Evolutionary conservation across 2,797 vertebrate genomes (phyloP).

Genomic region (Gallinago solitaria): DNA sequence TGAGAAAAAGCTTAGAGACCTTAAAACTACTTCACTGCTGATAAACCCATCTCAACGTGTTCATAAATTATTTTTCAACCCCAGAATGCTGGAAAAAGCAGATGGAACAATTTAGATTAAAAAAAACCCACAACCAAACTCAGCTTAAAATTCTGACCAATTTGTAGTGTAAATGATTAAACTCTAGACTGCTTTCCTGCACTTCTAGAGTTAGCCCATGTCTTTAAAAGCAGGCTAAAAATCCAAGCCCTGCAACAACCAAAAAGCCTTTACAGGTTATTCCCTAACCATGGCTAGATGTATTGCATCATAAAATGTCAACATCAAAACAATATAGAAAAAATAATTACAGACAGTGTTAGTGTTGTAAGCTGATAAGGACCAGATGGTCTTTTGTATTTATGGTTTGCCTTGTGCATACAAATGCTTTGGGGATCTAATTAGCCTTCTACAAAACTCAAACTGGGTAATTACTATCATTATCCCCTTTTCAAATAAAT

Average conservation of each 20-base stretch:
- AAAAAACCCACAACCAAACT: not conserved
- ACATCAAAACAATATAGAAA: slow-evolving; percentile 82
- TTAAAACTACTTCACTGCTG: not conserved
- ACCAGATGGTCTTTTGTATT: slow-evolving; percentile 87
- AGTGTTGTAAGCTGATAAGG: slow-evolving; percentile 81
- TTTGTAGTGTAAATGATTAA: not conserved
- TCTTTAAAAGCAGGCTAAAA: not conserved
- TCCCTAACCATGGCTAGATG: slow-evolving; percentile 65
- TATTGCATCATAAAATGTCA: slow-evolving; percentile 80
- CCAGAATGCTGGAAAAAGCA: not conserved
- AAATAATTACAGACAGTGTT: slow-evolving; percentile 83
- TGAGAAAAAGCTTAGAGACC: not conserved
- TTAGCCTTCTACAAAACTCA: slow-evolving; percentile 86
- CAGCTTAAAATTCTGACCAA: not conserved
- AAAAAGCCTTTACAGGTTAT: slow-evolving; percentile 63
- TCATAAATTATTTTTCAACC: not conserved
- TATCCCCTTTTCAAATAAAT: slow-evolving; percentile 88
- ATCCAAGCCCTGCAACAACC: not conserved
- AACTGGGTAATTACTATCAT: slow-evolving; percentile 89
- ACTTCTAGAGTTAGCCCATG: not conserved
- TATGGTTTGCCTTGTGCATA: slow-evolving; percentile 81
- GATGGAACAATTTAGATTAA: not conserved
- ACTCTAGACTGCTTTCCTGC: not conserved
- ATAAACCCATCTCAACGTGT: not conserved
- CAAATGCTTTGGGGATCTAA: slow-evolving; percentile 86